Percentiles rank a stretch among this genome's conserved stretches.
Conservation (phyloP, 2,797 vertebrate species). For the Platalea minor region DNA sequence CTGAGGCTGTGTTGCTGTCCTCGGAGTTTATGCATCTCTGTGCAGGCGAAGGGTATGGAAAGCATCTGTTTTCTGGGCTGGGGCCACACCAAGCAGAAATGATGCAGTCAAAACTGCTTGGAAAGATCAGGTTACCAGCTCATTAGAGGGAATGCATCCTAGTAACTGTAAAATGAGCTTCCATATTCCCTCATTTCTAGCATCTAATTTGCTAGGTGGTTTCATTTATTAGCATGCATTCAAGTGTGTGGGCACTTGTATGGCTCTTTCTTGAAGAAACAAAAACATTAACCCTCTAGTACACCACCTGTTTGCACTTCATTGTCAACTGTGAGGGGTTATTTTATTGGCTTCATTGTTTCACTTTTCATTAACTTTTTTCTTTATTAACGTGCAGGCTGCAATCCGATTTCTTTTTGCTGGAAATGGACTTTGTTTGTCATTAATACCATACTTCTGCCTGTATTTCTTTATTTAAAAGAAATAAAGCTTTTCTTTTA, state of each 20-base stretch:
- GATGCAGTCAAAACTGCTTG: not conserved
- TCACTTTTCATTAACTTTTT: constrained; percentile 62
- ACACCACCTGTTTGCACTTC: constrained; percentile 77
- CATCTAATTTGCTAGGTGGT: constrained; percentile 59
- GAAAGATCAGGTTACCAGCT: constrained; percentile 60
- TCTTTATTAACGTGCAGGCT: constrained; percentile 65
- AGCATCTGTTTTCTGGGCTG: not conserved
- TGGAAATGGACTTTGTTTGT: constrained; percentile 64
- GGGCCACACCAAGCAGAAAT: not conserved
- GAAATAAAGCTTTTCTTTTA: constrained; percentile 68
- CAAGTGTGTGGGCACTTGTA: constrained; percentile 71
- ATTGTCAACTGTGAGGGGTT: constrained; percentile 58
- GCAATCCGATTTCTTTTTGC: constrained; percentile 55
- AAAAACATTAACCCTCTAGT: constrained; percentile 68
- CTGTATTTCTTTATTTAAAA: constrained; percentile 68
- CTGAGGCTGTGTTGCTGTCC: not conserved
- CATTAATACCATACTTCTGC: constrained; percentile 71
- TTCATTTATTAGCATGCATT: constrained; percentile 66
- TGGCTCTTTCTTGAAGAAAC: constrained; percentile 53
- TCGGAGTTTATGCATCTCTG: not conserved
- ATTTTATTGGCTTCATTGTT: constrained; percentile 61
- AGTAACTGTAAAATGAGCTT: constrained; percentile 59
- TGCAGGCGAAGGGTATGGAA: not conserved
- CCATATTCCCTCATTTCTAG: constrained; percentile 29
- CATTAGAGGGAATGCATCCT: constrained; percentile 46